phyloP scores from a whole-genome alignment of 2,797 vertebrate species.

The Ptychadena robeensis region DNA sequence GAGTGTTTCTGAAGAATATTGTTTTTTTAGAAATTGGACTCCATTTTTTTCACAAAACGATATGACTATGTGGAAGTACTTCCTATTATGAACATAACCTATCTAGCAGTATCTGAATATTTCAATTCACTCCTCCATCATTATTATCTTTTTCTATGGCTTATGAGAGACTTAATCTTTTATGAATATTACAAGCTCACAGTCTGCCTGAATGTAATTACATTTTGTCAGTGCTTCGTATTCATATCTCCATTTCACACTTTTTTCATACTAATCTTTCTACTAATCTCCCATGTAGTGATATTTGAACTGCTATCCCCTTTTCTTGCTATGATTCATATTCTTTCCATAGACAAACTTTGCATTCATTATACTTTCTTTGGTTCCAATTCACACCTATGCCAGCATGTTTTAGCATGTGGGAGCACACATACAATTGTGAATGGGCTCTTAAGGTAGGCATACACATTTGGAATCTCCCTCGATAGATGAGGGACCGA shows the following conservation, averaged over 20 bases:
- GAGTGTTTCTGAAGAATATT: not conserved
- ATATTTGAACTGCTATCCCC: not conserved
- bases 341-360: not conserved
- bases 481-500: too few relatives aligned
- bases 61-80: not conserved
- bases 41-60: not conserved
- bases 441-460: not conserved
- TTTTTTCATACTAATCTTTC: conserved; percentile 1
- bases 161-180: conserved; percentile 6
- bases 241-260: not conserved
- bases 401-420: too few relatives aligned
- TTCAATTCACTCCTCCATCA: conserved; percentile 5
- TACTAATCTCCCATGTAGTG: not conserved
- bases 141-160: conserved; percentile 18
- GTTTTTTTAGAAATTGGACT: not conserved
- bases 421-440: not conserved
- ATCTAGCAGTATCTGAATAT: conserved; percentile 8
- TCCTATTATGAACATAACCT: conserved; percentile 1
- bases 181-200: conserved; percentile 7
- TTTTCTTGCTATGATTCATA: not conserved
- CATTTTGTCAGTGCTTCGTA: conserved; percentile 1
- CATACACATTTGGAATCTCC: too few relatives aligned
- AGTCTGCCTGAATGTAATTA: conserved; percentile 13
- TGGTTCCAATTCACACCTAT: not conserved
- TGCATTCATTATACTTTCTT: not conserved